Percentiles rank a stretch among this genome's conserved stretches.
phyloP scores from a whole-genome alignment of 2,888 invertebrate species.

The Agrilus mali region DNA sequence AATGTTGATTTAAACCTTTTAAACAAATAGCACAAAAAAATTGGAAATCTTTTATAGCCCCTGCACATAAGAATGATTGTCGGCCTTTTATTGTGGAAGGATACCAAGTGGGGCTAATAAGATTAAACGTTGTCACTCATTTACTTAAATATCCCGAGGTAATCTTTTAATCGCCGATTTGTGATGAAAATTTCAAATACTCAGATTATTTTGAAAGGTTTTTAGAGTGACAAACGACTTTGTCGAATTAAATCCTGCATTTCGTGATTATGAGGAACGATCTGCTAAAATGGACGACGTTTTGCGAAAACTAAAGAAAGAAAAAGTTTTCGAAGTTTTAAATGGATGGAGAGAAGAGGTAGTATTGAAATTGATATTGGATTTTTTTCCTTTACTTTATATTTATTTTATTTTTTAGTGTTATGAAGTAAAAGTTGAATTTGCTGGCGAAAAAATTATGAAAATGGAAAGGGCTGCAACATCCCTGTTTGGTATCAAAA shows the following conservation, averaged over 20 bases:
- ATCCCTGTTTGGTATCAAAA: conserved; percentile 85
- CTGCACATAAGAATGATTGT: conserved; percentile 45
- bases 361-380: conserved; percentile 12
- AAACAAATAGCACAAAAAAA: too few species aligned
- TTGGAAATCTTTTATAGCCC: too few species aligned
- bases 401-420: conserved; percentile 42
- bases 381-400: neutral
- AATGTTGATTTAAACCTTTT: too few species aligned
- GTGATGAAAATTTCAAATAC: conserved; percentile 3
- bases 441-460: conserved; percentile 45
- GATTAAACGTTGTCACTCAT: conserved; percentile 72
- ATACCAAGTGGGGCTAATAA: conserved; percentile 78
- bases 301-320: conserved; percentile 59
- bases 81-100: conserved; percentile 81
- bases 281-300: conserved; percentile 67
- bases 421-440: conserved; percentile 78
- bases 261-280: conserved; percentile 73
- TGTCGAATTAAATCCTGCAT: conserved; percentile 77
- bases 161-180: conserved; percentile 19
- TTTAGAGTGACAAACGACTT: conserved; percentile 58
- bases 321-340: conserved; percentile 66
- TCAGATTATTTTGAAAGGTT: conserved; percentile 36
- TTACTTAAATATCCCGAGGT: conserved; percentile 73
- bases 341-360: conserved; percentile 93
- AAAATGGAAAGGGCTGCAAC: conserved; percentile 88